phyloP scores from a whole-genome alignment of 2,888 invertebrate species.

The Caenorhabditis sulstoni region DNA sequence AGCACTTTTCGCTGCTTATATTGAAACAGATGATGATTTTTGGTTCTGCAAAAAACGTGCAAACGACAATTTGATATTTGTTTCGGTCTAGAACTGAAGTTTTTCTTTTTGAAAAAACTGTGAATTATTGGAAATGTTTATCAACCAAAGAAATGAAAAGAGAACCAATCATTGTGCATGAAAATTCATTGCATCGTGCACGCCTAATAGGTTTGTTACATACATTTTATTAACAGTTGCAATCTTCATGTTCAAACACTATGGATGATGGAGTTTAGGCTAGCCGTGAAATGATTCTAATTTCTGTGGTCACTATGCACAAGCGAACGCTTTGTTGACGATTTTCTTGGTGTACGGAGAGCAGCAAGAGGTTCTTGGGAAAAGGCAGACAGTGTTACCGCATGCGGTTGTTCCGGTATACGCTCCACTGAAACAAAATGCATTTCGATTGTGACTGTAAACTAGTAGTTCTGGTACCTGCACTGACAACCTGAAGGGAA shows the following conservation, averaged over 20 bases:
- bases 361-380: constrained; percentile 65
- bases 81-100: too few relatives aligned
- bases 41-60: too few relatives aligned
- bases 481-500: constrained; percentile 62
- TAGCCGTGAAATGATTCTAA: constrained; percentile 16
- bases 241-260: constrained; percentile 49
- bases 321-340: constrained; percentile 25
- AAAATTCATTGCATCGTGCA: neutral
- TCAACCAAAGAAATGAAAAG: too few relatives aligned
- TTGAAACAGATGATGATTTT: too few relatives aligned
- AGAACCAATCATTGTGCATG: neutral
- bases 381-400: constrained; percentile 56
- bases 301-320: constrained; percentile 3
- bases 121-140: too few relatives aligned
- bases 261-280: constrained; percentile 28
- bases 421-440: constrained; percentile 52
- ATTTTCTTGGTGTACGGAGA: constrained; percentile 56
- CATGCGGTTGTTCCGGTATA: constrained; percentile 48
- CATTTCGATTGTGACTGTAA: too few relatives aligned
- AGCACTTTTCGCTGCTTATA: too few relatives aligned
- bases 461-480: too few relatives aligned
- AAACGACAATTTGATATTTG: too few relatives aligned
- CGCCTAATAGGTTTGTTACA: neutral
- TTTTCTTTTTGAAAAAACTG: too few relatives aligned
- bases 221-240: constrained; percentile 1